These are phyloP conservation scores for Trachurus trachurus DNA, from an alignment of 2,797 vertebrate species.

Conservation along the genomic window DNA sequence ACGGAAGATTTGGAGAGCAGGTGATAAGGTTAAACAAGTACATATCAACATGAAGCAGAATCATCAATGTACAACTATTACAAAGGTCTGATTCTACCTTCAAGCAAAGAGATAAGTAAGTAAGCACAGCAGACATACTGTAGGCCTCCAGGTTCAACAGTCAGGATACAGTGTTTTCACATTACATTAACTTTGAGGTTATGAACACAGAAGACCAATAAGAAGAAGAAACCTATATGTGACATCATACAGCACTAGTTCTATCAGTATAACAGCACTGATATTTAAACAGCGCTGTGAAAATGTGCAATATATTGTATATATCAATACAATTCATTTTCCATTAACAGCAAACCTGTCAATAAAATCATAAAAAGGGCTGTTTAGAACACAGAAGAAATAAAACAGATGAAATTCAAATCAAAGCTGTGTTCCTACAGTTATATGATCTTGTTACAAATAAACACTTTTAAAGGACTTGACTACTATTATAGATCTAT, in stretches of 20 bases:
- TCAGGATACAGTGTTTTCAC: neutral
- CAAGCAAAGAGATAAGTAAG: constrained; percentile 5
- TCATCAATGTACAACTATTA: constrained; percentile 18
- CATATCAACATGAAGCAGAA: constrained; percentile 12
- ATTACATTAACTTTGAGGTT: constrained; percentile 5
- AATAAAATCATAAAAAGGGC: neutral
- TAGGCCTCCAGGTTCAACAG: neutral
- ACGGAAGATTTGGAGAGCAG: constrained; percentile 52
- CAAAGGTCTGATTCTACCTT: constrained; percentile 11
- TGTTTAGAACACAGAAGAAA: neutral
- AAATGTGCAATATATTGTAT: constrained; percentile 7
- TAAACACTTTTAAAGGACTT: neutral
- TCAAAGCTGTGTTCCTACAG: neutral
- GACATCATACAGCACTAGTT: neutral
- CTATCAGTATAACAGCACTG: too few species aligned
- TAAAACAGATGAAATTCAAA: neutral
- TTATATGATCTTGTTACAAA: neutral
- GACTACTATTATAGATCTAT: neutral
- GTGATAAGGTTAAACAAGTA: constrained; percentile 23
- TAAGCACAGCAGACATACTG: constrained; percentile 19
- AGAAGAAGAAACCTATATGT: neutral
- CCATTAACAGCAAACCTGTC: neutral
- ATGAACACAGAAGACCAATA: constrained; percentile 15
- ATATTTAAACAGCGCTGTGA: neutral
- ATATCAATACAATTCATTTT: neutral